A percentile compares a stretch with the other conserved stretches of the same genome.
Evolutionary conservation across 2,797 vertebrate genomes (phyloP).

Genomic region (Betta splendens): DNA sequence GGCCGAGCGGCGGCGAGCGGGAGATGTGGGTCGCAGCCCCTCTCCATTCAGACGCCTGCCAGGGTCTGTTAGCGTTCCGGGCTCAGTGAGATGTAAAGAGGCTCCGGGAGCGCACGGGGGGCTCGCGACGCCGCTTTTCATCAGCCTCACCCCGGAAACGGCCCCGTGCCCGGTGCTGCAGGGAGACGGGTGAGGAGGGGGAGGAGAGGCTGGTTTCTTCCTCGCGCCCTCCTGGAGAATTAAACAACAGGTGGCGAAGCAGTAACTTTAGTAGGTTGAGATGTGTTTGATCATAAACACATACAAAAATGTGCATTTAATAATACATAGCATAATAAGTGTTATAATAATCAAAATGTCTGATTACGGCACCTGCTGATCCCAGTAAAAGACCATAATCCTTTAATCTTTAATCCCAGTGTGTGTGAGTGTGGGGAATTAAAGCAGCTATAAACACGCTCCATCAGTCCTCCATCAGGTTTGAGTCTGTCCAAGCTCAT

Average conservation of each 20-base stretch:
- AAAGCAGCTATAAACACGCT: neutral
- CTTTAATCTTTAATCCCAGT: neutral
- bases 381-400: neutral
- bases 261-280: too few species aligned
- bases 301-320: too few species aligned
- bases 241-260: too few species aligned
- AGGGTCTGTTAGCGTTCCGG: constrained; percentile 67
- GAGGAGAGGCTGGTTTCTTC: too few species aligned
- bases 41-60: constrained; percentile 74
- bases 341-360: neutral
- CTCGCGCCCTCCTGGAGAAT: too few species aligned
- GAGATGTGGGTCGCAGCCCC: constrained; percentile 58
- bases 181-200: constrained; percentile 27
- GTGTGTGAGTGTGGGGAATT: too few species aligned
- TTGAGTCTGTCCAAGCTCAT: too few species aligned
- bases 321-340: too few species aligned
- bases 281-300: too few species aligned
- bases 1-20: constrained; percentile 55
- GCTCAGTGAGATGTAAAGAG: constrained; percentile 76
- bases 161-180: constrained; percentile 33
- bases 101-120: constrained; percentile 28
- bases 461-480: neutral
- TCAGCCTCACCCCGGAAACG: constrained; percentile 49
- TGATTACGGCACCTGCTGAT: constrained; percentile 6
- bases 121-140: constrained; percentile 62